Conservation (phyloP, 2,113 vertebrate genomes). For the Antennarius striatus region DNA sequence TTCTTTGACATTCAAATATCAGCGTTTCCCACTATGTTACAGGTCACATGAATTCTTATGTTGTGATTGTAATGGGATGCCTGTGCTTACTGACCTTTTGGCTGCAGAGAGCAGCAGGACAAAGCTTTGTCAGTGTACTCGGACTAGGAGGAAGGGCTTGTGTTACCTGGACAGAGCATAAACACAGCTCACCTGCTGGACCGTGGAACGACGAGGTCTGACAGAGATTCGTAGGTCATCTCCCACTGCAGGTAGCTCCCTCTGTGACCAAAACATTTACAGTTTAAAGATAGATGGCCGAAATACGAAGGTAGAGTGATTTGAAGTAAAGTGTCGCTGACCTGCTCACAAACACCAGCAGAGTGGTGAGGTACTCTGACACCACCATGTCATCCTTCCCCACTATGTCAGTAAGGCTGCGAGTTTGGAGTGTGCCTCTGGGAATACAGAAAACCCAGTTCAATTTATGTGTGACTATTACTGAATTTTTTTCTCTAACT, state of each 20-base stretch:
- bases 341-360: constrained; percentile 92
- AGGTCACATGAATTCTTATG: no score
- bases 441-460: constrained; percentile 2
- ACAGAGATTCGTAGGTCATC: constrained; percentile 91
- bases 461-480: neutral
- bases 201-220: constrained; percentile 93
- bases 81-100: neutral
- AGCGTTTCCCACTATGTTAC: no score
- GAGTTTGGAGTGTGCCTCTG: constrained; percentile 88
- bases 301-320: neutral
- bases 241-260: constrained; percentile 85
- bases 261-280: constrained; percentile 67
- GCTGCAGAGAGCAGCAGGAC: constrained; percentile 16
- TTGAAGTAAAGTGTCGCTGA: constrained; percentile 65
- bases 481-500: neutral
- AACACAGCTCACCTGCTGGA: constrained; percentile 89
- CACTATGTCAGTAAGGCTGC: constrained; percentile 85
- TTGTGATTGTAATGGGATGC: no score
- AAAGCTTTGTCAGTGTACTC: constrained; percentile 18
- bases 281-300: neutral
- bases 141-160: constrained; percentile 24
- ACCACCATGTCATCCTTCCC: constrained; percentile 92
- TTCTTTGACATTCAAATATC: no score
- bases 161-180: no score
- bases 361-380: constrained; percentile 93